A percentile compares a stretch with the other conserved stretches of the same genome.
These are phyloP conservation scores for Grus americana DNA, from an alignment of 2,113 vertebrate genomes.

Conservation along the genomic window DNA sequence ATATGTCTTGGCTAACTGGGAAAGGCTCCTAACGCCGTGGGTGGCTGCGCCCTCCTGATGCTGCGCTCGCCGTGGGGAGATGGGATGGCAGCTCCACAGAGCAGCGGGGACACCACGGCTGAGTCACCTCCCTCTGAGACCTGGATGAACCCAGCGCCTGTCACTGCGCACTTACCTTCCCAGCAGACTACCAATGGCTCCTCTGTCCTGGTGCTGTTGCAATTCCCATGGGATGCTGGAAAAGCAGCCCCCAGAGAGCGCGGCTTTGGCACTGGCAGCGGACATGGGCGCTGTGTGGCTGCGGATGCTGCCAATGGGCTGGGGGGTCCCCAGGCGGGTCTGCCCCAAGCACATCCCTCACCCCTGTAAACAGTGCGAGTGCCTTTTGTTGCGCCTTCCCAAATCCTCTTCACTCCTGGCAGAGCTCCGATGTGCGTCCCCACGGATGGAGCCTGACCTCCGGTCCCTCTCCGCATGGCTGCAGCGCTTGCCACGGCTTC, in stretches of 20 bases:
- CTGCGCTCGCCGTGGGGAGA: fast-evolving
- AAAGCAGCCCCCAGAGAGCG: not conserved
- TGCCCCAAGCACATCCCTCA: fast-evolving
- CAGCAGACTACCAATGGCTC: not conserved
- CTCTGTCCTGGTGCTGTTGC: not conserved
- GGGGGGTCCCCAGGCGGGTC: fast-evolving
- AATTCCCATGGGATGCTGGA: not conserved
- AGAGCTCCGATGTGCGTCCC: fast-evolving
- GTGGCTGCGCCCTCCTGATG: not conserved
- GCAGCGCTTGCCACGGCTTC: fast-evolving
- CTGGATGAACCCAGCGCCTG: not conserved
- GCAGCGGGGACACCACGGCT: fast-evolving
- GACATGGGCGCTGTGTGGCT: fast-evolving
- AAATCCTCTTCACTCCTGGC: not conserved
- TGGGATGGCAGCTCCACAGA: fast-evolving
- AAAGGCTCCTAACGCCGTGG: constrained; percentile 51
- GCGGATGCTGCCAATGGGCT: fast-evolving
- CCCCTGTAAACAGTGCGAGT: fast-evolving
- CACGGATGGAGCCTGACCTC: fast-evolving
- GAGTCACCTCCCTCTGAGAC: not conserved
- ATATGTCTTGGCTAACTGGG: constrained; percentile 76
- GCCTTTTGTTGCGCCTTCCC: not conserved
- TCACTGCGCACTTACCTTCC: not conserved
- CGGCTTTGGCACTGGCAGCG: not conserved
- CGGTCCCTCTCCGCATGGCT: not conserved